Conservation (phyloP, 1,140 invertebrate species). For the Drosophila ercepeae region DNA sequence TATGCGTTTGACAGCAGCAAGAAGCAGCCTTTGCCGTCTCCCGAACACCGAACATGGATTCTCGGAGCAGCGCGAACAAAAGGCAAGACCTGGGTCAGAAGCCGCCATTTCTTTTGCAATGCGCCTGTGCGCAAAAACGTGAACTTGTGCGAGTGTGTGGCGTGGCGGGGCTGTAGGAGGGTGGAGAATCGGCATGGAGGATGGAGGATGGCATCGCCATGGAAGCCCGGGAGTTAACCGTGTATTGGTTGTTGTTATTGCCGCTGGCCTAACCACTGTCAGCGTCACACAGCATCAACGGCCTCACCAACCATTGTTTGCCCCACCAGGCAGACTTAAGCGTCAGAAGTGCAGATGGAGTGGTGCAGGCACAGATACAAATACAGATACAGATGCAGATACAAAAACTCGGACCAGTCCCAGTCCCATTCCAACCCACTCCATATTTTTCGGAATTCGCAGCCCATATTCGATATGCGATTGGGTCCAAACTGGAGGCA, state of each 20-base stretch:
- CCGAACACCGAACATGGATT: conserved; percentile 55
- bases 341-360: conserved; percentile 10
- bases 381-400: conserved; percentile 1
- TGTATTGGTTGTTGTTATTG: conserved; percentile 50
- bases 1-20: conserved; percentile 66
- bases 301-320: conserved; percentile 65
- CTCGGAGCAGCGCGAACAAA: conserved; percentile 12
- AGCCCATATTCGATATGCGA: conserved; percentile 60
- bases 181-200: not conserved
- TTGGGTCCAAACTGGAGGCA: conserved; percentile 31
- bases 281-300: conserved; percentile 46
- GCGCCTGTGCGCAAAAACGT: conserved; percentile 69
- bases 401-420: conserved; percentile 5
- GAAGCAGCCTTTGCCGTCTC: conserved; percentile 34
- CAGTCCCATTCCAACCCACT: conserved; percentile 6
- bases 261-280: conserved; percentile 63
- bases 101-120: conserved; percentile 74
- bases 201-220: conserved; percentile 40
- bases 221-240: conserved; percentile 56
- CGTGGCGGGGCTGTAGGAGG: conserved; percentile 2
- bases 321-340: conserved; percentile 55
- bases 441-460: conserved; percentile 9
- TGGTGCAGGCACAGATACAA: conserved; percentile 15
- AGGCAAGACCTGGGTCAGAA: conserved; percentile 27
- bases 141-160: conserved; percentile 21